Conservation (phyloP, 2,888 invertebrate species). For the Pristionchus entomophagus region DNA sequence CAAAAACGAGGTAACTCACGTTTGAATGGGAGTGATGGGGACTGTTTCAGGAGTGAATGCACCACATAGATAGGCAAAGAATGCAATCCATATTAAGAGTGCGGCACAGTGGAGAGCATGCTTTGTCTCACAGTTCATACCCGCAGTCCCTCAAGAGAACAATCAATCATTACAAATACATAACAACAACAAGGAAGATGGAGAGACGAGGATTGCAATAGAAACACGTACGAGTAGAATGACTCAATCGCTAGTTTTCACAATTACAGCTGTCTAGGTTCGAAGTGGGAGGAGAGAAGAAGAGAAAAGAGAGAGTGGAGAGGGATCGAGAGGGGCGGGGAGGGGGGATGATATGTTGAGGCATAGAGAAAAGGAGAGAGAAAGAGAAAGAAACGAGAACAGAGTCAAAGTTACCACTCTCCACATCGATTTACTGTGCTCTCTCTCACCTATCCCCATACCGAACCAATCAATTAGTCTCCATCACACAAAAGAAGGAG, state of each 20-base stretch:
- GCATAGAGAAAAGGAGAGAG: slow-evolving; percentile 35
- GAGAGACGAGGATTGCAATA: neutral
- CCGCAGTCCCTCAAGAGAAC: slow-evolving; percentile 18
- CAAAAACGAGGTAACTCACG: slow-evolving; percentile 49
- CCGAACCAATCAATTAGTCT: slow-evolving; percentile 32
- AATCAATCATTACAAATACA: too few relatives aligned
- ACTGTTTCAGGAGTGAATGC: slow-evolving; percentile 59
- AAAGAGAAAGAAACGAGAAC: slow-evolving; percentile 42
- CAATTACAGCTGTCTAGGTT: slow-evolving; percentile 42
- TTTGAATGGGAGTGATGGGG: slow-evolving; percentile 59
- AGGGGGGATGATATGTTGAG: slow-evolving; percentile 21
- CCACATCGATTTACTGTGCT: slow-evolving; percentile 39
- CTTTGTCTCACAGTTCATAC: slow-evolving; percentile 69
- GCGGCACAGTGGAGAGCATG: slow-evolving; percentile 72
- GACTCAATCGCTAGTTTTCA: slow-evolving; percentile 14
- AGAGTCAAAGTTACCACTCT: slow-evolving; percentile 39
- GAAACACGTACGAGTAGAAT: neutral
- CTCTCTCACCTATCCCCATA: slow-evolving; percentile 17
- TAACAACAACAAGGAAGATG: neutral
- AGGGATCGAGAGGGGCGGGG: slow-evolving; percentile 37
- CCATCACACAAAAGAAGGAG: slow-evolving; percentile 8
- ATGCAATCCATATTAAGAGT: slow-evolving; percentile 69
- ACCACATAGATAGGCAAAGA: slow-evolving; percentile 72
- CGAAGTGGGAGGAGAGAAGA: neutral
- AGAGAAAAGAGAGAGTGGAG: slow-evolving; percentile 33